phyloP scores from a whole-genome alignment of 2,113 vertebrate genomes.

The Elgaria multicarinata region DNA sequence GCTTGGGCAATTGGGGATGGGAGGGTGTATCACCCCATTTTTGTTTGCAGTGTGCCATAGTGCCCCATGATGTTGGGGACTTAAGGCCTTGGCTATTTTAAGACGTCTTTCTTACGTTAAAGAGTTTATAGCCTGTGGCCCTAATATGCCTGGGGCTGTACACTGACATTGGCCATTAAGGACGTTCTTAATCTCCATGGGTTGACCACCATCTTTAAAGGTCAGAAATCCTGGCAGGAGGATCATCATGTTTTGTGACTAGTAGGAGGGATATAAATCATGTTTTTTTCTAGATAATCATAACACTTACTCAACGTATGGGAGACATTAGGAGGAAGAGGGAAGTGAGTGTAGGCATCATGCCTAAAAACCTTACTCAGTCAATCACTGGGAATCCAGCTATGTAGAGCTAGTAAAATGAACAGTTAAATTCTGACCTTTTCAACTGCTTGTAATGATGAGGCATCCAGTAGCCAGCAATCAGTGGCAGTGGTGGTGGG shows the following conservation, averaged over 20 bases:
- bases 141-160: background rate
- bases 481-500: background rate
- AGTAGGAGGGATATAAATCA: no score
- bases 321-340: background rate
- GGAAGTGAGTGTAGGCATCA: no score
- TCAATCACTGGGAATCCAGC: background rate
- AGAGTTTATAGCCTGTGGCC: background rate
- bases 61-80: background rate
- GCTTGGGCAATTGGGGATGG: background rate
- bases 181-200: background rate
- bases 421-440: slow-evolving; percentile 32
- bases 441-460: slow-evolving; percentile 49
- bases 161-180: background rate
- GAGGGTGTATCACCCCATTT: background rate
- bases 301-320: background rate
- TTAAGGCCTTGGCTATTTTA: background rate
- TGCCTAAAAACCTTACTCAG: background rate
- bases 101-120: background rate
- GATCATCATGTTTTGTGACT: background rate
- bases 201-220: background rate
- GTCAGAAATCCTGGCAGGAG: background rate
- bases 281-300: background rate
- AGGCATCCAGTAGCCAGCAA: slow-evolving; percentile 23
- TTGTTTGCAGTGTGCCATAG: background rate
- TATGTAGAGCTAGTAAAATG: background rate